Percentiles rank a stretch among this genome's conserved stretches.
These are phyloP conservation scores for Hermetia illucens DNA, from an alignment of 1,140 invertebrate species.

Conservation along the genomic window DNA sequence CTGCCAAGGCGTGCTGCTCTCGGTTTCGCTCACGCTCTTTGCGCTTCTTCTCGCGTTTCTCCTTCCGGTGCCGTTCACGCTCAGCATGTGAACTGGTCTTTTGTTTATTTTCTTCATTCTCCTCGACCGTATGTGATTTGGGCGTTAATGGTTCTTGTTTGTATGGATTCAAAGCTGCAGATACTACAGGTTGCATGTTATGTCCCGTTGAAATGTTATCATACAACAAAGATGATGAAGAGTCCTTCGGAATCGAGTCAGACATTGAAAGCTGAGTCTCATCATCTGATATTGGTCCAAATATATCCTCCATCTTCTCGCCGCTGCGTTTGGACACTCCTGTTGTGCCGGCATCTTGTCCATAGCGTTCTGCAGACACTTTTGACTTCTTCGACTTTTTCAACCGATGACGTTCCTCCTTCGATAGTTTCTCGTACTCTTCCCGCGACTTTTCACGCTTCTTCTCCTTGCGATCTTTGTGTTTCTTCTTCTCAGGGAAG, in stretches of 20 bases:
- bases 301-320: constrained; percentile 75
- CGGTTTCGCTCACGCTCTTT: constrained; percentile 37
- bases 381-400: constrained; percentile 39
- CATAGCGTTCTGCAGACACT: constrained; percentile 1
- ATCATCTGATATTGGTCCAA: constrained; percentile 70
- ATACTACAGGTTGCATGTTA: constrained; percentile 21
- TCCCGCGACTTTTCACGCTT: constrained; percentile 49
- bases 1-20: constrained; percentile 15
- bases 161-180: constrained; percentile 24
- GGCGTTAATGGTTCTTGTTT: constrained; percentile 20
- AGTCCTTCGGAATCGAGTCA: constrained; percentile 7
- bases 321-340: constrained; percentile 39
- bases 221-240: background rate
- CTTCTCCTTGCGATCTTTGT: constrained; percentile 47
- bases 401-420: constrained; percentile 26
- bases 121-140: constrained; percentile 13
- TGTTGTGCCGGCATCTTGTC: constrained; percentile 8
- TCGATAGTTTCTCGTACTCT: constrained; percentile 39
- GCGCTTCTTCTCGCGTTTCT: constrained; percentile 53
- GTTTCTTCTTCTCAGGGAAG: constrained; percentile 40
- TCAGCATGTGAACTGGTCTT: constrained; percentile 12
- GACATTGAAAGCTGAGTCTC: constrained; percentile 22
- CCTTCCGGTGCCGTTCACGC: constrained; percentile 32
- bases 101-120: constrained; percentile 12
- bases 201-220: background rate